phyloP scores from a whole-genome alignment of 2,888 invertebrate genomes.

The Chymomyza fuscimana region DNA sequence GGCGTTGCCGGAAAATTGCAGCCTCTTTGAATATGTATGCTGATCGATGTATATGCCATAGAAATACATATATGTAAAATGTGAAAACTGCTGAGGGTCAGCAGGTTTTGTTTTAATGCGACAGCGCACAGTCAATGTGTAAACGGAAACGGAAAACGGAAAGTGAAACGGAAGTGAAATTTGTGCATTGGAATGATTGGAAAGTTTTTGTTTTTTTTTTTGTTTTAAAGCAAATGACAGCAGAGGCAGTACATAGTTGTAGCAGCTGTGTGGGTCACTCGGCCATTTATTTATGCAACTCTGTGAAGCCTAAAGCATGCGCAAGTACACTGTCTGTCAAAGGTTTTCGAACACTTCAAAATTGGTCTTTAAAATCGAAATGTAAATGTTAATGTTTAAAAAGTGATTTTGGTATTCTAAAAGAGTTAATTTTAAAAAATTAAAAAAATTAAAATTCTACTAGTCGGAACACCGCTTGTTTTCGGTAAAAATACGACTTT shows the following conservation, averaged over 20 bases:
- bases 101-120: not conserved
- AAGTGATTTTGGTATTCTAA: no score
- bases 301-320: not conserved
- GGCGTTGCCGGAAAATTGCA: not conserved
- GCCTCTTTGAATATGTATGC: not conserved
- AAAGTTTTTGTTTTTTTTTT: conserved; percentile 34
- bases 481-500: no score
- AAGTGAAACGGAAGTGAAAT: conserved; percentile 60
- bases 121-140: conserved; percentile 34
- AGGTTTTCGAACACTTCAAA: not conserved
- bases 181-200: conserved; percentile 70
- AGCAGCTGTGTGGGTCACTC: conserved; percentile 34
- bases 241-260: conserved; percentile 8
- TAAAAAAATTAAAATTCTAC: no score
- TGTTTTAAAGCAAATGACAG: not conserved
- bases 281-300: conserved; percentile 9
- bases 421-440: no score
- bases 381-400: no score
- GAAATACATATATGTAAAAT: not conserved
- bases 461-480: no score
- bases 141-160: conserved; percentile 55
- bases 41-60: conserved; percentile 5
- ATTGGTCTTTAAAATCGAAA: no score
- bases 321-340: not conserved
- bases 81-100: not conserved